Percentiles rank a stretch among this genome's conserved stretches.
Conservation (phyloP, 2,797 vertebrate species). For the Sylvia borin region DNA sequence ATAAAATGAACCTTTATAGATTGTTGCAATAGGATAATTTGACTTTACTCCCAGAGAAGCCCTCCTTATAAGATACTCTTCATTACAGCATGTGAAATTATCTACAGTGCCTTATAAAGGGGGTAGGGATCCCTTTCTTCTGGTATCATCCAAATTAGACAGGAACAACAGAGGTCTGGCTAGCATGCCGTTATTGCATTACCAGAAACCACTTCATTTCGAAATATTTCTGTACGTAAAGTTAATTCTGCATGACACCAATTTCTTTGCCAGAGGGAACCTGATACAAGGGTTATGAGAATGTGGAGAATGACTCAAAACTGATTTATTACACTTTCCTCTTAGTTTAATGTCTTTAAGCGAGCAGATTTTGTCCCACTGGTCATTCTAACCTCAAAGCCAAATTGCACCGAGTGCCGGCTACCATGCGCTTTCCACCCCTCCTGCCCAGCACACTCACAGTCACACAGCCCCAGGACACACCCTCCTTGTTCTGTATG, state of each 20-base stretch:
- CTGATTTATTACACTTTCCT: neutral
- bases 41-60: constrained; percentile 38
- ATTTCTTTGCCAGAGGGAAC: constrained; percentile 20
- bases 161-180: constrained; percentile 13
- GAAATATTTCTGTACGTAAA: neutral
- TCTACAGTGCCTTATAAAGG: constrained; percentile 67
- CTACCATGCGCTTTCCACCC: constrained; percentile 49
- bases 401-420: constrained; percentile 4
- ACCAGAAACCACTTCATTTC: constrained; percentile 20
- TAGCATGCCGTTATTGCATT: neutral
- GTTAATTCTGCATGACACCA: constrained; percentile 27
- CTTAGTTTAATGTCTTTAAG: constrained; percentile 37
- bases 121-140: constrained; percentile 39
- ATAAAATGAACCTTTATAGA: constrained; percentile 14
- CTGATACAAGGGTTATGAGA: neutral
- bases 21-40: neutral
- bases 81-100: constrained; percentile 63
- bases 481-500: neutral
- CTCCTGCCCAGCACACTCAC: constrained; percentile 22
- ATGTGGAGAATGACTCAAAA: constrained; percentile 33
- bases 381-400: constrained; percentile 66
- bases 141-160: constrained; percentile 31
- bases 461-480: constrained; percentile 6
- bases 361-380: constrained; percentile 63
- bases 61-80: constrained; percentile 67